Conservation (phyloP, 2,888 invertebrate genomes). For the Nysson spinosus region DNA sequence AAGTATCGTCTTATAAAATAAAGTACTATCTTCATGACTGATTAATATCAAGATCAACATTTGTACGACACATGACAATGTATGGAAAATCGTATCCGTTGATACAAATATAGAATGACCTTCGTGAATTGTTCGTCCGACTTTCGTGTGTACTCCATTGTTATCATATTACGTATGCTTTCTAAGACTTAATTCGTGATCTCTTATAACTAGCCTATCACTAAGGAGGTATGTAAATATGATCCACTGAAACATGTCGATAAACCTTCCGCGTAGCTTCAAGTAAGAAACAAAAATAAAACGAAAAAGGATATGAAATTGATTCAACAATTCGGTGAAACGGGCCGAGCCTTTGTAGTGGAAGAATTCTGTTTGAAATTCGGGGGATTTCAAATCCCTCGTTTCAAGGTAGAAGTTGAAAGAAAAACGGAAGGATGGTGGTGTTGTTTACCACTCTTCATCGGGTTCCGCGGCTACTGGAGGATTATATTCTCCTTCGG, state of each 20-base stretch:
- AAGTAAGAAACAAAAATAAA: slow-evolving; percentile 6
- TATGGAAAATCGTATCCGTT: slow-evolving; percentile 7
- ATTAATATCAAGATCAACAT: slow-evolving; percentile 36
- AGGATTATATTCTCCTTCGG: slow-evolving; percentile 7
- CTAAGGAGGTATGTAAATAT: slow-evolving; percentile 19
- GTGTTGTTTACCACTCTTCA: slow-evolving; percentile 79
- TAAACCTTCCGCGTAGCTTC: neutral
- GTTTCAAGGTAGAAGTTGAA: neutral
- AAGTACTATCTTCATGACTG: slow-evolving; percentile 15
- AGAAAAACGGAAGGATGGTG: too few species aligned
- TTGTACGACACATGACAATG: slow-evolving; percentile 38
- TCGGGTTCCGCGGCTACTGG: slow-evolving; percentile 78
- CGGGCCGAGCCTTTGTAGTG: too few species aligned
- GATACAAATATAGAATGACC: slow-evolving; percentile 12
- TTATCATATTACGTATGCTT: slow-evolving; percentile 2
- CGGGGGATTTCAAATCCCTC: neutral
- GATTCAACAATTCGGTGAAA: too few species aligned
- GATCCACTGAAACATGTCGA: slow-evolving; percentile 1
- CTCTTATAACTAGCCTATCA: slow-evolving; percentile 18
- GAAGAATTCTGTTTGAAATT: too few species aligned
- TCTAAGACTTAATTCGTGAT: slow-evolving; percentile 14
- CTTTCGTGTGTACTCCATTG: slow-evolving; percentile 4
- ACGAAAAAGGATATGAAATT: slow-evolving; percentile 4
- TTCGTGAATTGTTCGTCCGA: neutral
- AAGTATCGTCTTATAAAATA: slow-evolving; percentile 43